These are phyloP conservation scores for Tylochromis polylepis DNA, from an alignment of 2,113 vertebrate species.

Conservation along the genomic window DNA sequence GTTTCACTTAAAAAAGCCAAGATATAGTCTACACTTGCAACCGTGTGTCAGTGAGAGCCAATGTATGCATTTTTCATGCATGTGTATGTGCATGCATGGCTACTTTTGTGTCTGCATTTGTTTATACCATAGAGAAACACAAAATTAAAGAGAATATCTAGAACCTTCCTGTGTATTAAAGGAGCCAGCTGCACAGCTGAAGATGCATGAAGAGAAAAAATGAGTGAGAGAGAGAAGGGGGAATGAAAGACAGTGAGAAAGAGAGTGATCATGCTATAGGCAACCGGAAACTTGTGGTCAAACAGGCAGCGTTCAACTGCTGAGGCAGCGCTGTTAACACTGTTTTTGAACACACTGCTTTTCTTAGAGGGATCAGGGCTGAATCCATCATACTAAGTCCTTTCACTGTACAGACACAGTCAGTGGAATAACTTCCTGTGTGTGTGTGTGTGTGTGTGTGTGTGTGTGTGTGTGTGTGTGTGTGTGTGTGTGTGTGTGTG, in stretches of 20 bases:
- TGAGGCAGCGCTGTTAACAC: constrained; percentile 31
- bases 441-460: background rate
- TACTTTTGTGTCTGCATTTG: background rate
- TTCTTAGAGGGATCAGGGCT: constrained; percentile 34
- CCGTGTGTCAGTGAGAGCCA: background rate
- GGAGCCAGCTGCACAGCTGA: background rate
- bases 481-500: background rate
- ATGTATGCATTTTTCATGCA: background rate
- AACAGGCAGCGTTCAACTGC: constrained; percentile 28
- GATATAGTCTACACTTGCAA: background rate
- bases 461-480: background rate
- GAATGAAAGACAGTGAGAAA: background rate
- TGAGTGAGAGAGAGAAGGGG: background rate
- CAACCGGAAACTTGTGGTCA: constrained; percentile 61
- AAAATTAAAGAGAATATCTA: background rate
- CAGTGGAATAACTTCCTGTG: background rate
- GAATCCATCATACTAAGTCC: constrained; percentile 32
- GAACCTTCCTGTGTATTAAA: background rate
- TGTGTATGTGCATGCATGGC: background rate
- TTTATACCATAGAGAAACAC: background rate
- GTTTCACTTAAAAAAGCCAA: background rate
- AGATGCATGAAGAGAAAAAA: background rate
- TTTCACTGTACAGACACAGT: background rate
- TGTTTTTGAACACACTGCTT: constrained; percentile 5
- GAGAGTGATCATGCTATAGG: background rate